These are phyloP conservation scores for Neopipo cinnamomea DNA, from an alignment of 2,113 vertebrate genomes.

Conservation along the genomic window DNA sequence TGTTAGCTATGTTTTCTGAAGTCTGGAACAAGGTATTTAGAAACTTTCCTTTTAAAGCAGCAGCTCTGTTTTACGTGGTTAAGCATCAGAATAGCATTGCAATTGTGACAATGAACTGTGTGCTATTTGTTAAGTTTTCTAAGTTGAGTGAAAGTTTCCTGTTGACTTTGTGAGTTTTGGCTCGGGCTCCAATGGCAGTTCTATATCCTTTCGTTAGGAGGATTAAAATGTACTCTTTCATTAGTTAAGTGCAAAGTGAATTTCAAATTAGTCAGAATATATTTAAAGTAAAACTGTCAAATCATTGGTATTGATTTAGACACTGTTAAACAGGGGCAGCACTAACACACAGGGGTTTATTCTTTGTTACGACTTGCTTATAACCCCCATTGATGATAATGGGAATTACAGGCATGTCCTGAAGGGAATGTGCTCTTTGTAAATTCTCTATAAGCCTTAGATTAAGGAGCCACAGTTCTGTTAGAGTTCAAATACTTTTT, in stretches of 20 bases:
- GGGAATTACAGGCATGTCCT: conserved; percentile 56
- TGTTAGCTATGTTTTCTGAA: background rate
- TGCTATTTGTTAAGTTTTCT: background rate
- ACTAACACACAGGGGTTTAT: conserved; percentile 35
- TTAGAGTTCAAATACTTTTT: conserved; percentile 19
- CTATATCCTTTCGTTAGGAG: conserved; percentile 1
- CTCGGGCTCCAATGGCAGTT: background rate
- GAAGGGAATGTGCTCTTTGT: conserved; percentile 55
- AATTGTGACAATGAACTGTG: background rate
- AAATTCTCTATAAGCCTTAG: conserved; percentile 23
- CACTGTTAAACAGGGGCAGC: conserved; percentile 42
- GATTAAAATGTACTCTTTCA: conserved; percentile 64
- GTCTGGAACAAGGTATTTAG: background rate
- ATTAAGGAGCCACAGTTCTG: conserved; percentile 27
- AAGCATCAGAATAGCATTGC: background rate
- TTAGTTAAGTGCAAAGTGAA: conserved; percentile 58
- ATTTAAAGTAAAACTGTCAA: conserved; percentile 38
- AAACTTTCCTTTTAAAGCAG: background rate
- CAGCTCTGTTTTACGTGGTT: background rate
- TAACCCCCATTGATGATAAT: conserved; percentile 54
- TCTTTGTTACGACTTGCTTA: conserved; percentile 15
- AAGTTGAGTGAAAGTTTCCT: background rate
- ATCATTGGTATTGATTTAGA: conserved; percentile 48
- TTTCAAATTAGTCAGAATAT: conserved; percentile 45
- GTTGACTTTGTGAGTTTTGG: background rate